Conservation (phyloP, 2,797 vertebrate species). For the Gambelia wislizenii region DNA sequence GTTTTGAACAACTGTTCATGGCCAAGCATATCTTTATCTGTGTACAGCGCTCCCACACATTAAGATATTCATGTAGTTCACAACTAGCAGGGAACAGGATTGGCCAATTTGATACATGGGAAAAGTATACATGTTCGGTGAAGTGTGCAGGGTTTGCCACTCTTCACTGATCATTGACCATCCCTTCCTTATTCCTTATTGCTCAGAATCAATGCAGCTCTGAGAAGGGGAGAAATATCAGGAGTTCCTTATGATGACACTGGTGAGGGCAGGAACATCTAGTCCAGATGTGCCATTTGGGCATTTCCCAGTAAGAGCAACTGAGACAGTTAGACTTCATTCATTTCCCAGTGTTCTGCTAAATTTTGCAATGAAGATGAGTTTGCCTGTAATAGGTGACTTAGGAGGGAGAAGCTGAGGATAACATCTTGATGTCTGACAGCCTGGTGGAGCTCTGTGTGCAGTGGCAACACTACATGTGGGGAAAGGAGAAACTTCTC, state of each 20-base stretch:
- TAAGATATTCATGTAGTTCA: background rate
- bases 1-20: background rate
- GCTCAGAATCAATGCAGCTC: background rate
- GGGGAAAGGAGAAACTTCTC: background rate
- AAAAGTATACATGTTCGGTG: background rate
- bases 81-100: background rate
- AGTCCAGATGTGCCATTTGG: background rate
- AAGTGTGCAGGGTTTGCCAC: background rate
- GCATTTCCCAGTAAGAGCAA: background rate
- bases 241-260: background rate
- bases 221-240: background rate
- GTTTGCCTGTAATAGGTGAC: background rate
- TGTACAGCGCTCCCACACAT: background rate
- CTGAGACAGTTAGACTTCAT: background rate
- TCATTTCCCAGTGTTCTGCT: background rate
- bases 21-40: background rate
- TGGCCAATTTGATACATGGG: background rate
- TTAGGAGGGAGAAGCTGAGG: background rate
- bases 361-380: background rate
- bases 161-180: background rate
- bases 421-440: background rate
- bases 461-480: background rate
- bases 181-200: background rate
- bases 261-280: background rate
- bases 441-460: background rate